Base-by-base conservation (phyloP, 2,888 invertebrate genomes). In the Drosophila suboccidentalis region DNA sequence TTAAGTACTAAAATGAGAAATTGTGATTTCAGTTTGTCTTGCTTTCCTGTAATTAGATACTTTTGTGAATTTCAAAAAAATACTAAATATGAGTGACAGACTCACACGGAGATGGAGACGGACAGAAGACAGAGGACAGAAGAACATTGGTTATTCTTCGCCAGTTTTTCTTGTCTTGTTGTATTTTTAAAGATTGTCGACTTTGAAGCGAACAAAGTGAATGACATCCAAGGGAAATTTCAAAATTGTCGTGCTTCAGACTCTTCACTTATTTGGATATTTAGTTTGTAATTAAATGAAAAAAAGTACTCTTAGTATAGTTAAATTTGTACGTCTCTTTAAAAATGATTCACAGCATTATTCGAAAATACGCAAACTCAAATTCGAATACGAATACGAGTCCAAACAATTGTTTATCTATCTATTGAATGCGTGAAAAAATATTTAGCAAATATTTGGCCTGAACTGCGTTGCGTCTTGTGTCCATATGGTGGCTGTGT, bases 11-110 rank as follows among this genome's bases (percentile, higher is more conserved):
- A 80, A 88, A 86, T 83, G 79, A 88, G 69, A 86, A 81, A 85
- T 85, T 85, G 90, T 87, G 86, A 90, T 86, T 88, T 88, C 88
- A 86, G 87, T 84, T 82, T 86, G 86, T 86, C 77, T 83, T 71
- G 81, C 80, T 90, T 90, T 90, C 90, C 90, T 90, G 90, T 90
- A 86, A 90, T 80, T 68, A 73, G 90, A 90, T 90, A 90, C 86
- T 90, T 90, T 90, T 89, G 80, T 87, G 88, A 89, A 85, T 89
- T 89, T 85, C 76, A 71, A 83, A 85, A 82, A 64, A 43, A 82
- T 78, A 85, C 82, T 82, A 77, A 89, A 90, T 89, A 82, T 89
- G 89, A 89, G 80, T 90, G 90, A 79, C 80, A 86, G 87, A 70
- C 73, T 69, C 75, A 76, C 73, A 75, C 66, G 80, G 61, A 65